These are phyloP conservation scores for Oceanodroma leucorhoa DNA, from an alignment of 2,797 vertebrate genomes.

Conservation along the genomic window DNA sequence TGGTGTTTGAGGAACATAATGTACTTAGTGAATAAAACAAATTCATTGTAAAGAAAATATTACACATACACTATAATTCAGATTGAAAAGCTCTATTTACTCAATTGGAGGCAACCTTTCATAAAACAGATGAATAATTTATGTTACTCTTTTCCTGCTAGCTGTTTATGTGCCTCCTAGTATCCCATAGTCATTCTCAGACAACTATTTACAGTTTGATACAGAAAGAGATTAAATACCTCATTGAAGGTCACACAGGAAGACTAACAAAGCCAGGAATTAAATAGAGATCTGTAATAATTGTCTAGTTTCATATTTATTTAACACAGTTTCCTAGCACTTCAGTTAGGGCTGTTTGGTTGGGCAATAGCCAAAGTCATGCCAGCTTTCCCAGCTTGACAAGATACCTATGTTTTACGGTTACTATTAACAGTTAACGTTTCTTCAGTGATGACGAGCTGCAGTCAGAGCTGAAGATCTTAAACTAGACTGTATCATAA, in stretches of 20 bases:
- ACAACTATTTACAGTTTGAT: background rate
- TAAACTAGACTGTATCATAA: background rate
- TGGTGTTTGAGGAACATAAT: background rate
- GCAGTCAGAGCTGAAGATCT: background rate
- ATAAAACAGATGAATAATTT: conserved; percentile 33
- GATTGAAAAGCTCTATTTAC: conserved; percentile 17
- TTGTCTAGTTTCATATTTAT: background rate
- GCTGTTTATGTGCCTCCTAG: background rate
- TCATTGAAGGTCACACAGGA: conserved; percentile 4
- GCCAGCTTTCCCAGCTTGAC: background rate
- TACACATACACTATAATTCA: background rate
- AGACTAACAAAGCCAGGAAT: background rate
- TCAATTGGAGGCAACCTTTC: conserved; percentile 29
- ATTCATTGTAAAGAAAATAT: background rate
- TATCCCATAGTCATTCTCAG: background rate
- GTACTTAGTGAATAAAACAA: background rate
- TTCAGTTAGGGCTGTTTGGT: background rate
- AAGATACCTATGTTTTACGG: background rate
- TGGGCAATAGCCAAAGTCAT: background rate
- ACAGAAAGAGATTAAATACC: background rate
- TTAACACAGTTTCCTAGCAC: background rate
- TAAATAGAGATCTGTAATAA: background rate
- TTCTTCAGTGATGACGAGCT: background rate
- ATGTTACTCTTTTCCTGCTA: background rate
- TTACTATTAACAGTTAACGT: background rate